Evolutionary conservation across 2,113 vertebrate genomes (phyloP).

Genomic region (Hippopotamus amphibius): DNA sequence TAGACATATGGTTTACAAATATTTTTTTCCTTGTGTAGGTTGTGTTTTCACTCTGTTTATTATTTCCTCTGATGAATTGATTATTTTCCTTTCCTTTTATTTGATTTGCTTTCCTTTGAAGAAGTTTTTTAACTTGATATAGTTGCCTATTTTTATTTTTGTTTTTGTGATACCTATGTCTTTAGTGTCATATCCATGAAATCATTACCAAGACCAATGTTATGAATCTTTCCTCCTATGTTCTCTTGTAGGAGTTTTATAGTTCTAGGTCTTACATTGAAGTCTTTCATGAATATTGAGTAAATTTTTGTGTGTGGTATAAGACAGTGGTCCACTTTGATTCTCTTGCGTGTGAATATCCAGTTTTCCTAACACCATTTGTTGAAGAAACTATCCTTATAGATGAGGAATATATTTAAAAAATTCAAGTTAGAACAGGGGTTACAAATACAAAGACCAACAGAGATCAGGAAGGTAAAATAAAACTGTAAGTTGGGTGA

Average conservation of each 20-base stretch:
- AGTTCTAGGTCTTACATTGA: background rate
- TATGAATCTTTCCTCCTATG: background rate
- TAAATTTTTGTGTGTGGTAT: background rate
- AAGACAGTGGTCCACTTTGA: background rate
- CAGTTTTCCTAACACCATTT: background rate
- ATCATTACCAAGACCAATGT: background rate
- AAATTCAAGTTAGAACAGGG: background rate
- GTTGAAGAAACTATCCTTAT: background rate
- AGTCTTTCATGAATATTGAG: background rate
- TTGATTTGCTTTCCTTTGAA: background rate
- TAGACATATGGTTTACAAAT: background rate
- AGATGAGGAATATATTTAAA: background rate
- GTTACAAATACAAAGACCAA: constrained; percentile 2
- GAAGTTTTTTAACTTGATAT: background rate
- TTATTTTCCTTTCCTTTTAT: background rate
- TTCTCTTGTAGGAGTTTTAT: background rate
- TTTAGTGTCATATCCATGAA: background rate
- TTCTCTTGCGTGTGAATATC: background rate
- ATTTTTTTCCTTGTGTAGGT: background rate
- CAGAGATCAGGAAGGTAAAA: background rate
- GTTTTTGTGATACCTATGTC: background rate
- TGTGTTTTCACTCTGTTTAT: background rate
- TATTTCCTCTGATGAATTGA: background rate
- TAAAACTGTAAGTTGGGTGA: background rate
- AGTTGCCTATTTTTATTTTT: background rate